Percentiles rank a stretch among this genome's conserved stretches.
Evolutionary conservation across 2,888 invertebrate genomes (phyloP).

Genomic region (Sminthurinus aureus): DNA sequence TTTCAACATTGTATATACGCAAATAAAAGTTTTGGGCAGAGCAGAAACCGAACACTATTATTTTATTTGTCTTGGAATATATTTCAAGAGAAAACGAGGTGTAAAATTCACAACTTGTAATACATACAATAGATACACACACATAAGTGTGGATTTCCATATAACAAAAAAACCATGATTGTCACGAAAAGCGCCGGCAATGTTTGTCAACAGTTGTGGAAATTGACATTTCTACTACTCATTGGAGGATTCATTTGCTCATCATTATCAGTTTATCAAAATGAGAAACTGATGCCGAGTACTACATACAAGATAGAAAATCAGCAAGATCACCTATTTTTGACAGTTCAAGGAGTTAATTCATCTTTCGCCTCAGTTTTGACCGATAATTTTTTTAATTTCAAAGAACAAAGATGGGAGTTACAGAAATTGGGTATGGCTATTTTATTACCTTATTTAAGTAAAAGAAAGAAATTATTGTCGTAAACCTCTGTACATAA

Average conservation of each 20-base stretch:
- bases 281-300: constrained; percentile 43
- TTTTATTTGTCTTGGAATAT: too few relatives aligned
- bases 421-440: constrained; percentile 48
- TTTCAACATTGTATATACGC: too few relatives aligned
- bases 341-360: constrained; percentile 56
- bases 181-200: neutral
- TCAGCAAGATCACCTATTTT: constrained; percentile 47
- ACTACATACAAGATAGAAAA: constrained; percentile 51
- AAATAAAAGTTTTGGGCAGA: too few relatives aligned
- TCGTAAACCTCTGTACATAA: too few relatives aligned
- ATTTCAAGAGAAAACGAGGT: too few relatives aligned
- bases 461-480: too few relatives aligned
- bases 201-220: neutral
- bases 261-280: constrained; percentile 19
- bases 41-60: too few relatives aligned
- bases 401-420: constrained; percentile 56
- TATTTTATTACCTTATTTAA: neutral
- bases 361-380: constrained; percentile 54
- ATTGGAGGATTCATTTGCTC: neutral
- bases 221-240: neutral
- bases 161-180: neutral
- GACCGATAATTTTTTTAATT: constrained; percentile 56
- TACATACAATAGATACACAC: too few relatives aligned
- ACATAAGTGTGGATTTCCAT: too few relatives aligned
- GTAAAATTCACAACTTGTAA: too few relatives aligned